Percentiles rank a stretch among this genome's conserved stretches.
phyloP scores from a whole-genome alignment of 2,888 invertebrate genomes.

The Isoperla grammatica region DNA sequence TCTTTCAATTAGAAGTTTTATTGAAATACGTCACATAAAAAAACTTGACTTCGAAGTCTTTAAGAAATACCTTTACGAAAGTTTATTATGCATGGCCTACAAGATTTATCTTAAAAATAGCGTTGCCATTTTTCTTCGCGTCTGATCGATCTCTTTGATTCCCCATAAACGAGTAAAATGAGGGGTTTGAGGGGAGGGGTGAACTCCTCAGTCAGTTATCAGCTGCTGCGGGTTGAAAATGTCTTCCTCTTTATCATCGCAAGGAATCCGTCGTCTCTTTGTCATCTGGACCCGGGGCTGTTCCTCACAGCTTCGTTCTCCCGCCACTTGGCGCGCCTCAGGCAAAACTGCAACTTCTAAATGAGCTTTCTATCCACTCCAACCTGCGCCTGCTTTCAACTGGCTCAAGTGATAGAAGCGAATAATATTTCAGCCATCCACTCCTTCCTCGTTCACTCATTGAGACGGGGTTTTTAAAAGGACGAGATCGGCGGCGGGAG shows the following conservation, averaged over 20 bases:
- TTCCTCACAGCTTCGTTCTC: constrained; percentile 10
- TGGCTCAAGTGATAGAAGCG: constrained; percentile 20
- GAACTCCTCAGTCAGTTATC: not conserved
- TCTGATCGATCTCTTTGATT: not conserved
- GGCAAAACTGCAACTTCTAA: constrained; percentile 25
- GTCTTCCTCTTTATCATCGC: constrained; percentile 17
- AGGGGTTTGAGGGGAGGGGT: not conserved
- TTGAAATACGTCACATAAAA: too few species aligned
- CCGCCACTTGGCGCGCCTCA: constrained; percentile 20
- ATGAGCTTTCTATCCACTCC: constrained; percentile 24
- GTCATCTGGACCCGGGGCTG: constrained; percentile 8
- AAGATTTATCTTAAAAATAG: too few species aligned
- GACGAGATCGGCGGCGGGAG: too few species aligned
- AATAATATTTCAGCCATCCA: constrained; percentile 22
- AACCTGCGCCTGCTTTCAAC: constrained; percentile 5
- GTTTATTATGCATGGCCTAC: too few species aligned
- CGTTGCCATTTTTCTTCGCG: not conserved
- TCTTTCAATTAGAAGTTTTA: too few species aligned
- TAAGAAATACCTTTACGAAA: too few species aligned
- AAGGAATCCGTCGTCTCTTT: constrained; percentile 17
- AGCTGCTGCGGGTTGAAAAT: constrained; percentile 10
- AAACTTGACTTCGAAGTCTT: too few species aligned
- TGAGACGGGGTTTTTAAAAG: constrained; percentile 6
- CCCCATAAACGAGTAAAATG: constrained; percentile 8
- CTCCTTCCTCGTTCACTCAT: constrained; percentile 10